Evolutionary conservation across 2,888 invertebrate species (phyloP), one percentile per base, ranked within the genome.

Genomic region (Minunthozetes semirufus): DNA sequence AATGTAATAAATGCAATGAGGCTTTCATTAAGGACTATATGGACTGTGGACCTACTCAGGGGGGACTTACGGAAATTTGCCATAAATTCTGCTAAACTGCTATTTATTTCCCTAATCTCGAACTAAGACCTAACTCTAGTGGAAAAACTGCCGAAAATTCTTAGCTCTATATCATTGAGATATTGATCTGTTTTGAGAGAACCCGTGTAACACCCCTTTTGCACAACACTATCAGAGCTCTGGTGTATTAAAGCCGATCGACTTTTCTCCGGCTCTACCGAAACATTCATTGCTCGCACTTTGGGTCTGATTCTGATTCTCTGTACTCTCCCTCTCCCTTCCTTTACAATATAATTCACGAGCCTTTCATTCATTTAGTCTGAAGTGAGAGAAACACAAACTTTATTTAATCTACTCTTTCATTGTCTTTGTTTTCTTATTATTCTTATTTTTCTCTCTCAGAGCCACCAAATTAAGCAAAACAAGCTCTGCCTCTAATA

Each of bases 51-150:
- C 8, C 33, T 33, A 33, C n/a, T n/a, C n/a, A n/a, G n/a, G n/a
- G 38, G 9, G 46, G 46, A 70, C 70, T 9, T 48, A 42, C 42
- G 48, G 48, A 46, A 70, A 48, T 70, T 70, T 70, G 70, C 70
- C 70, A 70, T 70, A 70, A 70, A 70, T 70, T 70, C 25, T 46
- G 22, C 25, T 46, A 48, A 70, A 70, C 70, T 70, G 70, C 70
- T 70, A 70, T 70, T 70, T 70, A 70, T 70, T 66, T 70, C 70
- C 48, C 48, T 70, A 70, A 70, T 70, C 70, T 70, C 11, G 38
- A 29, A 22, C 9, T 33, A 66, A 59, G 59, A 59, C 59, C 27
- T 22, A 5, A 25, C 56, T 29, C 15, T 56, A 59, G 27, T 56
- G 59, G 15, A 29, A 59, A 22, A 17, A 59, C 3, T 66, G 63